Conservation (phyloP, 2,888 invertebrate genomes). For the Platycheirus albimanus region DNA sequence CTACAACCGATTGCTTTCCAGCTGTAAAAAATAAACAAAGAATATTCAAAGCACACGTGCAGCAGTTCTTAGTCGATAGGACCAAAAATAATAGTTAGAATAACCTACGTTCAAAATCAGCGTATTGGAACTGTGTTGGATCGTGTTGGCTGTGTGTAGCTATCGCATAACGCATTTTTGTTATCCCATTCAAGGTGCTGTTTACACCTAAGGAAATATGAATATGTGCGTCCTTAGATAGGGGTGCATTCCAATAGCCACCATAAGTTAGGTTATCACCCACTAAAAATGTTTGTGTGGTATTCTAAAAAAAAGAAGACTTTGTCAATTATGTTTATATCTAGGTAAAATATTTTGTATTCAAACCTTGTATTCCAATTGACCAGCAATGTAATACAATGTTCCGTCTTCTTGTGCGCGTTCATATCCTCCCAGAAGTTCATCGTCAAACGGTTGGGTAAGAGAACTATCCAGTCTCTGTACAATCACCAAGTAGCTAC, state of each 20-base stretch:
- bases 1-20: constrained; percentile 81
- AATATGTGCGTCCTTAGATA: constrained; percentile 86
- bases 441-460: constrained; percentile 86
- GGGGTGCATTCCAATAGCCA: constrained; percentile 89
- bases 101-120: constrained; percentile 82
- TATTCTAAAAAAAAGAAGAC: constrained; percentile 80
- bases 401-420: constrained; percentile 87
- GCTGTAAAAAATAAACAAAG: constrained; percentile 49
- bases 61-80: no score
- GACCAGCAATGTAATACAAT: constrained; percentile 92
- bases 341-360: constrained; percentile 37
- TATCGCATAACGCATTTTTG: constrained; percentile 87
- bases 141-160: constrained; percentile 83
- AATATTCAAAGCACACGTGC: no score
- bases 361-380: constrained; percentile 86
- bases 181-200: constrained; percentile 85
- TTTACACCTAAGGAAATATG: constrained; percentile 88
- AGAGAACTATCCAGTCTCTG: constrained; percentile 87
- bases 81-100: no score
- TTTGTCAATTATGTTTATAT: background rate
- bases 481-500: constrained; percentile 89
- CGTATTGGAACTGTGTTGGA: constrained; percentile 75
- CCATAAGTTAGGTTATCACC: constrained; percentile 90
- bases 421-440: constrained; percentile 86
- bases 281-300: constrained; percentile 87